phyloP scores from a whole-genome alignment of 2,113 vertebrate species.

The Antigone vipio region DNA sequence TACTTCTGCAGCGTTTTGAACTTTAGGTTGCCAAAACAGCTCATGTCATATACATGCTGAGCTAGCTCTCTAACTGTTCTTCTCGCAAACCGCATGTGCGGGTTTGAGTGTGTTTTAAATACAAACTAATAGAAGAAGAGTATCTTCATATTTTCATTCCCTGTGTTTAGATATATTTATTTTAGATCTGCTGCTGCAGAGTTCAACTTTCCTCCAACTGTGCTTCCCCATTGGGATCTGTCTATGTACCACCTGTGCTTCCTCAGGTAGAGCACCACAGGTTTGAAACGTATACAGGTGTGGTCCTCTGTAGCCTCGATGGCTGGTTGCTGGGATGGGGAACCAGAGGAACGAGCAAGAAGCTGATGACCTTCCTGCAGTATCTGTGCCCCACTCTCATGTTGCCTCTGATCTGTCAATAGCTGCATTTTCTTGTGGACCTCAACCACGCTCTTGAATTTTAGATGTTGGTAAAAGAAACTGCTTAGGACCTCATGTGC shows the following conservation, averaged over 20 bases:
- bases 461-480: background rate
- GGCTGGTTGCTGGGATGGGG: background rate
- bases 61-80: background rate
- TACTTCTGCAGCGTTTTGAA: background rate
- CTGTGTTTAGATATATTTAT: background rate
- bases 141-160: background rate
- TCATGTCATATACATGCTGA: background rate
- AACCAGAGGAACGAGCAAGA: background rate
- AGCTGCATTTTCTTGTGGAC: background rate
- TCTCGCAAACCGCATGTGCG: background rate
- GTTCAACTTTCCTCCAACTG: background rate
- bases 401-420: background rate
- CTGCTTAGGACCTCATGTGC: background rate
- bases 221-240: background rate
- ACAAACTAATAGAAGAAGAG: background rate
- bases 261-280: background rate
- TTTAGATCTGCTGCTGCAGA: background rate
- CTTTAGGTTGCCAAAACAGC: background rate
- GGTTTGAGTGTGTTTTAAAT: background rate
- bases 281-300: rapidly evolving
- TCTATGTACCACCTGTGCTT: background rate
- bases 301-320: background rate
- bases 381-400: background rate
- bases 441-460: background rate
- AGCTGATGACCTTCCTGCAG: background rate